Evolutionary conservation across 1,140 invertebrate genomes (phyloP).

Genomic region (Phymastichus coffea): DNA sequence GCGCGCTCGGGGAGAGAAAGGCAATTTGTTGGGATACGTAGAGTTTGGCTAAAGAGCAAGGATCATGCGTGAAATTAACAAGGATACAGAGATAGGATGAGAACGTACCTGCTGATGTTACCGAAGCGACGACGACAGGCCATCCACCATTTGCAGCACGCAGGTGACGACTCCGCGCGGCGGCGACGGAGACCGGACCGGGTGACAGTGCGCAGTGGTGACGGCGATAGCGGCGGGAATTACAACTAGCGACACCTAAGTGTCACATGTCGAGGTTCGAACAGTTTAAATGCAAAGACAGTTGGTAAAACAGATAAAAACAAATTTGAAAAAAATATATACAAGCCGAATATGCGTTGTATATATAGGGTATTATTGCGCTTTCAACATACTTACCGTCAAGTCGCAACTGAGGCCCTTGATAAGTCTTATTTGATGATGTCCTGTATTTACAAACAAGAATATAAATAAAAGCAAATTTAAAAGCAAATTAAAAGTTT

Average conservation of each 20-base stretch:
- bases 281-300: no score
- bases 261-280: neutral
- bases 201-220: neutral
- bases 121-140: constrained; percentile 44
- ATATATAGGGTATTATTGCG: no score
- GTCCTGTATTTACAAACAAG: no score
- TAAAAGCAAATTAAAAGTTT: no score
- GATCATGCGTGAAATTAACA: neutral
- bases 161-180: constrained; percentile 33
- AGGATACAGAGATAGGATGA: constrained; percentile 18
- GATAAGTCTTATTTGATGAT: no score
- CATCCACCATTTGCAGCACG: constrained; percentile 51
- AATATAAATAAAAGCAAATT: no score
- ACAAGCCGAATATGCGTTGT: no score
- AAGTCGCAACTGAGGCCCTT: no score
- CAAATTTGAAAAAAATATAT: no score
- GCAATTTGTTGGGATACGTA: neutral
- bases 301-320: no score
- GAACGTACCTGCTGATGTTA: constrained; percentile 51
- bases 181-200: neutral
- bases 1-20: neutral
- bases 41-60: neutral
- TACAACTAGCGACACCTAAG: neutral
- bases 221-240: neutral
- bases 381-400: no score